Conservation (phyloP, 2,888 invertebrate genomes). For the Metellina segmentata region DNA sequence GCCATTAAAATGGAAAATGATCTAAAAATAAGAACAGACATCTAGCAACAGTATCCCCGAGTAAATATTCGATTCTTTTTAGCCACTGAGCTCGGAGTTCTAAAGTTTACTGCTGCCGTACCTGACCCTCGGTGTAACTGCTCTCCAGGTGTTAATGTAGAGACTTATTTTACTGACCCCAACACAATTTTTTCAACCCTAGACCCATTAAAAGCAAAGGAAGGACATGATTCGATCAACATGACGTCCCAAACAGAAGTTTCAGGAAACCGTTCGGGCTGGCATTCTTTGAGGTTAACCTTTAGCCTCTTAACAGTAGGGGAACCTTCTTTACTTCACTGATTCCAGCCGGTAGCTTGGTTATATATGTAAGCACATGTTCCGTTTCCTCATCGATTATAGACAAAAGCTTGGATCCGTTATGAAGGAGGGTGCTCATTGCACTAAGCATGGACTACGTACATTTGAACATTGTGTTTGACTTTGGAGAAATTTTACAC, state of each 20-base stretch:
- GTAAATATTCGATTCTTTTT: conserved; percentile 3
- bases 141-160: conserved; percentile 47
- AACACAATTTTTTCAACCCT: conserved; percentile 27
- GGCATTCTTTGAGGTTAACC: conserved; percentile 6
- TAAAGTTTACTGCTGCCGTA: conserved; percentile 31
- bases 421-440: too few relatives aligned
- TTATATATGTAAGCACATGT: neutral
- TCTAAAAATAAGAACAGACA: neutral
- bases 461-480: too few relatives aligned
- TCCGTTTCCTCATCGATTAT: too few relatives aligned
- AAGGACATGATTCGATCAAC: neutral
- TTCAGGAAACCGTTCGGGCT: neutral
- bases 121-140: conserved; percentile 50
- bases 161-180: conserved; percentile 33
- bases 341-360: conserved; percentile 4
- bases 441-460: too few relatives aligned
- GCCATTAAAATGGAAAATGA: neutral
- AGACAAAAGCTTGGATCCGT: too few relatives aligned
- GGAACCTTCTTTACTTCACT: neutral
- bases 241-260: neutral
- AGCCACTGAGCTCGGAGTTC: conserved; percentile 29
- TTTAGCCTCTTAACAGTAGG: conserved; percentile 1
- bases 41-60: neutral
- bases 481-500: too few relatives aligned
- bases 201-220: neutral